Conservation (phyloP, 2,888 invertebrate species). For the Noctua fimbriata region DNA sequence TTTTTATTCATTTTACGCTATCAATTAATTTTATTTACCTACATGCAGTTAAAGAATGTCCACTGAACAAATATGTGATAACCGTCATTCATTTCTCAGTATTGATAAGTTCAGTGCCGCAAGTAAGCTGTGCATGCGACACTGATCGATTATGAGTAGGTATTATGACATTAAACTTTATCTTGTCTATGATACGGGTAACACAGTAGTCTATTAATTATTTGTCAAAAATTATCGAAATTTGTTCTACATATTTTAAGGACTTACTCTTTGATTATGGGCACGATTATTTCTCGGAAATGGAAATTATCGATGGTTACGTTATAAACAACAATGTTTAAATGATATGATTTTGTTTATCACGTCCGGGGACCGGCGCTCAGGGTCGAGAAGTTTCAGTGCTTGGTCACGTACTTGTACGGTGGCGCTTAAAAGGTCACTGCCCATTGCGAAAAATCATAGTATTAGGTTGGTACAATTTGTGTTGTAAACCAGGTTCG, state of each 20-base stretch:
- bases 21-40: conserved; percentile 27
- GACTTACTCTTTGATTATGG: conserved; percentile 47
- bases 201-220: conserved; percentile 55
- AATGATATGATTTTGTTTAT: conserved; percentile 22
- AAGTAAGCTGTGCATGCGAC: conserved; percentile 57
- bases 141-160: conserved; percentile 55
- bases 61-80: conserved; percentile 40
- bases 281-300: conserved; percentile 53
- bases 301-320: conserved; percentile 46
- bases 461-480: neutral
- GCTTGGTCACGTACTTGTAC: neutral
- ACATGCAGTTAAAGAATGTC: conserved; percentile 33
- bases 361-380: neutral
- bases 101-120: conserved; percentile 57
- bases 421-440: neutral
- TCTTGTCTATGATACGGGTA: conserved; percentile 62
- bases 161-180: conserved; percentile 58
- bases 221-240: conserved; percentile 55
- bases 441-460: neutral
- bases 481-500: neutral
- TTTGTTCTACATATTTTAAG: conserved; percentile 47
- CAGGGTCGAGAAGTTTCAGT: conserved; percentile 16
- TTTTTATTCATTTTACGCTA: conserved; percentile 1
- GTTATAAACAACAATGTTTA: conserved; percentile 25
- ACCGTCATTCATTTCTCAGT: conserved; percentile 48